These are phyloP conservation scores for Cheilosia urbana DNA, from an alignment of 2,888 invertebrate species.

Conservation along the genomic window DNA sequence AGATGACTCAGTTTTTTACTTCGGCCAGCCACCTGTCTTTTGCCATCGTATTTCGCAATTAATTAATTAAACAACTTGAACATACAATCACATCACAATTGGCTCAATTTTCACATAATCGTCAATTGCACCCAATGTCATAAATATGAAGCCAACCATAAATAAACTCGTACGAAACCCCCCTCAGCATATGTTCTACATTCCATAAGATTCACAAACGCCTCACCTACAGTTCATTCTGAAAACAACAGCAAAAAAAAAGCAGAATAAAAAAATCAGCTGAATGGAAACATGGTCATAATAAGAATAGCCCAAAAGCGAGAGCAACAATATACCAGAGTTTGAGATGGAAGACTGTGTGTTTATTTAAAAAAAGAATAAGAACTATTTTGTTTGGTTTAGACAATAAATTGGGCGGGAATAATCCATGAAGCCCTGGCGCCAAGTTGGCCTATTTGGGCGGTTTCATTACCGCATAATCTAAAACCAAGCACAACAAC, in stretches of 20 bases:
- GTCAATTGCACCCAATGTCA: constrained; percentile 52
- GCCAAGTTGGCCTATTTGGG: constrained; percentile 75
- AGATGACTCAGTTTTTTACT: not conserved
- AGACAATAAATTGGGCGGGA: constrained; percentile 67
- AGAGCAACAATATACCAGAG: constrained; percentile 32
- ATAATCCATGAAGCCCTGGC: constrained; percentile 66
- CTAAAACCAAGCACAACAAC: constrained; percentile 56
- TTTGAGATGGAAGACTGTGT: constrained; percentile 40
- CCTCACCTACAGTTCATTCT: not conserved
- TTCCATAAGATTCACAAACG: constrained; percentile 32
- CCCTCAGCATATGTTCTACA: constrained; percentile 33
- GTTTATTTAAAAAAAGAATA: constrained; percentile 55
- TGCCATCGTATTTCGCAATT: constrained; percentile 4
- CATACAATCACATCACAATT: constrained; percentile 42
- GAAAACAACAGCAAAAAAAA: constrained; percentile 11
- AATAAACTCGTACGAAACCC: constrained; percentile 16
- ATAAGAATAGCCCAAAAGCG: constrained; percentile 43
- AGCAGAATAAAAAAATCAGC: constrained; percentile 1
- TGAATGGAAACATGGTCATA: constrained; percentile 44
- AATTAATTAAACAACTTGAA: constrained; percentile 1
- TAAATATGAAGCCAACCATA: constrained; percentile 54
- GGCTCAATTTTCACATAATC: constrained; percentile 33
- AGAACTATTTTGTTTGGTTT: constrained; percentile 64
- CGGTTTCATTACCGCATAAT: constrained; percentile 71
- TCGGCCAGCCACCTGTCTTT: not conserved